phyloP scores from a whole-genome alignment of 2,888 invertebrate genomes.

The Petrolisthes cinctipes region DNA sequence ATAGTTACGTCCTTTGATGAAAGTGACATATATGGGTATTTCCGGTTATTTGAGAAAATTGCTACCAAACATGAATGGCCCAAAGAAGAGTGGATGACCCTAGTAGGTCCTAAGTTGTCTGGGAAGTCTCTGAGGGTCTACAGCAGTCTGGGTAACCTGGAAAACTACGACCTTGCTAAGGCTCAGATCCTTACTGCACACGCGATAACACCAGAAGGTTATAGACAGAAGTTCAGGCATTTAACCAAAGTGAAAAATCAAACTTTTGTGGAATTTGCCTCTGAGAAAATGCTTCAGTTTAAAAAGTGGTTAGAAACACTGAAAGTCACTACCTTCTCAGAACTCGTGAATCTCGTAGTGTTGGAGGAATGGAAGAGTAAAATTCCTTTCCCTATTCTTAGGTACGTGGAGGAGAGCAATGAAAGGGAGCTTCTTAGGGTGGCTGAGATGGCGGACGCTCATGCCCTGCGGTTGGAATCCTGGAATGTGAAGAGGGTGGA shows the following conservation, averaged over 20 bases:
- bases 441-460: neutral
- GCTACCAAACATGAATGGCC: neutral
- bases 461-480: neutral
- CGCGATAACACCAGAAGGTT: neutral
- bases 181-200: neutral
- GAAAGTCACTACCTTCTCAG: neutral
- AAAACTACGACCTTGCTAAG: neutral
- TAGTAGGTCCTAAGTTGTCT: neutral
- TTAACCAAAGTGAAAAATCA: neutral
- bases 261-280: neutral
- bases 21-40: too few relatives aligned
- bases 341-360: neutral
- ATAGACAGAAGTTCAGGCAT: neutral
- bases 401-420: neutral
- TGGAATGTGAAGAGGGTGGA: neutral
- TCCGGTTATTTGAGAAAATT: neutral
- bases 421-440: neutral
- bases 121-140: neutral
- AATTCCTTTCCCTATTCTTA: neutral
- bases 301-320: neutral
- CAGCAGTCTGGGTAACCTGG: neutral
- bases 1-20: too few relatives aligned
- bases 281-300: neutral
- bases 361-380: neutral
- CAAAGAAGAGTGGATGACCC: neutral